Base-by-base conservation (phyloP, 2,888 invertebrate genomes). In the Synergus umbraculus region DNA sequence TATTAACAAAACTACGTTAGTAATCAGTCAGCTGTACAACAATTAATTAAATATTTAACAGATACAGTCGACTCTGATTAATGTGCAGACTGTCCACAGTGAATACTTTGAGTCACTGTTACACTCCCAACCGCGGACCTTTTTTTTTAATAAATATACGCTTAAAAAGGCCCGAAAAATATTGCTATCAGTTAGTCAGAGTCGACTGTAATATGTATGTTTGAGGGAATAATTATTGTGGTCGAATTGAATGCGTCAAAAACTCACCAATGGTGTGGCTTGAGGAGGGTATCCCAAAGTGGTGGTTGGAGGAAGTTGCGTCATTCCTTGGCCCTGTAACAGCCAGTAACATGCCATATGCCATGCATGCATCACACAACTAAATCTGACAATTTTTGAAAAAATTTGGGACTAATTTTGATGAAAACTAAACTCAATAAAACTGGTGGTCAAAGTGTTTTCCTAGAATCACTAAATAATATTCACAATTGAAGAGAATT, bases 291-390 rank as follows among this genome's bases (percentile, higher is more conserved):
- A 90, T 85, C 86, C 88, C 89, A 90, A 83, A 84, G 90, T 89
- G 80, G 90, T 88, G 81, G 87, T 86, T 83, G 90, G 82, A 86
- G 91, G 91, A 87, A 91, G 90, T 89, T 92, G 92, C 89, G 90
- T 90, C 92, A 92, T 92, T 91, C 92, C 92, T 90, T 92, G 92
- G 86, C 92, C 92, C 92, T 92, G 92, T 88, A 92, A 92, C 92
- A 92, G 90, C 92, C 91, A 89, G 86, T 89, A 89, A 89, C 90
- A 89, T 89, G 89, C 89, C 89, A 85, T 88, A 88, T 89, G 91
- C 90, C 88, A 86, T 88, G 90, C 92, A 91, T 90, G 91, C 91
- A 89, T 91, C 86, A 88, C 88, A 90, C 87, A 88, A 87, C 90
- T 90, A 90, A 89, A 84, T 87, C 86, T 88, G 89, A 87, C 86